Percentiles rank a stretch among this genome's conserved stretches.
Conservation (phyloP, 2,113 vertebrate species). For the Martes martes region DNA sequence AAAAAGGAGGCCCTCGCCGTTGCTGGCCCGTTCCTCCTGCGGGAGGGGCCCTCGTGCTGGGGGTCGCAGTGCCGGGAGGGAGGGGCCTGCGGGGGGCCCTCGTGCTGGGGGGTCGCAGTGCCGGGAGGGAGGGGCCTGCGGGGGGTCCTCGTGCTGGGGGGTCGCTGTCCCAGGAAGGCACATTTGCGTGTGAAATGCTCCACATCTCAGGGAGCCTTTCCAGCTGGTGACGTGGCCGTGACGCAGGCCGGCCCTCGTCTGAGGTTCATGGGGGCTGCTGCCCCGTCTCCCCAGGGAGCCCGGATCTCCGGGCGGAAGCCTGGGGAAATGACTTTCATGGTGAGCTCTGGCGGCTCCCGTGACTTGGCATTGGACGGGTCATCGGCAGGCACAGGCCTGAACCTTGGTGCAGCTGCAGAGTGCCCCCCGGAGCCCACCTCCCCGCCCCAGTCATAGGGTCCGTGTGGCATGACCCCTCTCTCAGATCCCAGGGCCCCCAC, state of each 20-base stretch:
- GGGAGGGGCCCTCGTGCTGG: neutral
- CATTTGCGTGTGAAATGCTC: neutral
- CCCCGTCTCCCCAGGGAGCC: neutral
- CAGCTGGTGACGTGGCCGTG: neutral
- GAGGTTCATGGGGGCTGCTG: neutral
- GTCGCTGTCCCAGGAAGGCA: neutral
- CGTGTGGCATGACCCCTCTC: neutral
- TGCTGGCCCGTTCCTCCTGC: neutral
- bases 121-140: rapidly evolving
- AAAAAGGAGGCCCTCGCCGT: neutral
- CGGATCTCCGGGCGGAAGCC: neutral
- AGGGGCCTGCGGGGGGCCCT: neutral
- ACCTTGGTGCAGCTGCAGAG: neutral
- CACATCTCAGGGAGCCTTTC: neutral
- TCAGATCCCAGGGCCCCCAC: too few species aligned
- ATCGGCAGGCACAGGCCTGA: neutral
- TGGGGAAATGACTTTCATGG: neutral
- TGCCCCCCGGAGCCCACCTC: neutral
- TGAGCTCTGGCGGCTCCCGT: rapidly evolving
- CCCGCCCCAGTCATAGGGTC: neutral
- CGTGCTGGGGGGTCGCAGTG: neutral
- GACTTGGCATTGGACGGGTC: neutral
- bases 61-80: neutral
- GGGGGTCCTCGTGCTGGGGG: neutral
- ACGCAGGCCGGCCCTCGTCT: neutral